Evolutionary conservation across 2,113 vertebrate species (phyloP).

Genomic region (Alectura lathami): DNA sequence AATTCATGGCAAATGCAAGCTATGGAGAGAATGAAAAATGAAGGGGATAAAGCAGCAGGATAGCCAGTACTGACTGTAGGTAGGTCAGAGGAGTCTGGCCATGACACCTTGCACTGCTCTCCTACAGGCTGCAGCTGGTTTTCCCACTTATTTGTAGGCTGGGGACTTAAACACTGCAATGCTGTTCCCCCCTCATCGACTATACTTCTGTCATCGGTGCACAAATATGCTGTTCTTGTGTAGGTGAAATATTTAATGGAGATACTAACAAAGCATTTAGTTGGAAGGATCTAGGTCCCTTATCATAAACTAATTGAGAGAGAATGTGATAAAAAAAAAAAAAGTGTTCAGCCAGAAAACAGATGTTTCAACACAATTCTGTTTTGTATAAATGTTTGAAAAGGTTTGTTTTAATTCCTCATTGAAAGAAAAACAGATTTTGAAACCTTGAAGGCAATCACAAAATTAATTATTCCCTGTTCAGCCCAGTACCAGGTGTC

Average conservation of each 20-base stretch:
- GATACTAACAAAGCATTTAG: background rate
- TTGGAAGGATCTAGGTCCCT: background rate
- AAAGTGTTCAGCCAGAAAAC: background rate
- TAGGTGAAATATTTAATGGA: background rate
- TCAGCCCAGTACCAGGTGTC: accelerated
- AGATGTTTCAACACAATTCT: slow-evolving; percentile 17
- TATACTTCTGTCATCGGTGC: background rate
- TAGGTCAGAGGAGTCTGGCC: background rate
- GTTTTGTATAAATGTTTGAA: background rate
- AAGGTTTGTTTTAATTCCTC: slow-evolving; percentile 28
- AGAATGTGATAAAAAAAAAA: background rate
- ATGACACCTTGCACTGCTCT: background rate
- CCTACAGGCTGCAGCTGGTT: background rate
- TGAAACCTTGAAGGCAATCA: background rate
- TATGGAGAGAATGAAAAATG: background rate
- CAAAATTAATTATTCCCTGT: background rate
- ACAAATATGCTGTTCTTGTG: background rate
- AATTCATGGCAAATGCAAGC: background rate
- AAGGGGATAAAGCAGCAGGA: background rate
- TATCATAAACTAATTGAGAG: background rate
- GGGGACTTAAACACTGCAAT: background rate
- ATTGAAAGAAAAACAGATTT: slow-evolving; percentile 9
- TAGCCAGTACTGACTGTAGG: background rate
- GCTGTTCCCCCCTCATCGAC: background rate
- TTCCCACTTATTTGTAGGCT: background rate